These are phyloP conservation scores for Arenicola marina DNA, from an alignment of 2,888 invertebrate species.

Conservation along the genomic window DNA sequence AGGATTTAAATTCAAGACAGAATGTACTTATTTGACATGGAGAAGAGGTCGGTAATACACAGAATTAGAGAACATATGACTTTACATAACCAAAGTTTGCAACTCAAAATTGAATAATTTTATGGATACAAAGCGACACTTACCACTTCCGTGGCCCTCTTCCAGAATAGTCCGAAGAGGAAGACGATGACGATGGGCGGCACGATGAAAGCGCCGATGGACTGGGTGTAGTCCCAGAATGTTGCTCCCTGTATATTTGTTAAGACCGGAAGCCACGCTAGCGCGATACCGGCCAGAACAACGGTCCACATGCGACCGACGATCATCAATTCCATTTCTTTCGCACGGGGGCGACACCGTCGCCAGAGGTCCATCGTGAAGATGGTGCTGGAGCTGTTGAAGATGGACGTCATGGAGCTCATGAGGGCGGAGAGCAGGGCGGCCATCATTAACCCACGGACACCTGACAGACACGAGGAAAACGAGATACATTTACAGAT, in stretches of 20 bases:
- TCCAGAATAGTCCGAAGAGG: conserved; percentile 55
- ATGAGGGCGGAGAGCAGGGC: conserved; percentile 64
- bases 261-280: conserved; percentile 61
- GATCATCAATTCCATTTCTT: conserved; percentile 34
- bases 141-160: conserved; percentile 8
- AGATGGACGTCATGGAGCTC: conserved; percentile 63
- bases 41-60: too few relatives aligned
- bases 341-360: conserved; percentile 13
- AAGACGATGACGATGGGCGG: conserved; percentile 60
- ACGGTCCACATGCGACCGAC: conserved; percentile 51
- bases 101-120: too few relatives aligned
- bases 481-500: too few relatives aligned
- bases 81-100: too few relatives aligned
- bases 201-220: conserved; percentile 54
- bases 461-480: too few relatives aligned
- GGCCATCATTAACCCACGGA: conserved; percentile 53
- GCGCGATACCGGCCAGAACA: conserved; percentile 35
- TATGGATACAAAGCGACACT: too few relatives aligned
- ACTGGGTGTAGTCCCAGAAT: conserved; percentile 57
- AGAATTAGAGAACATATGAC: too few relatives aligned
- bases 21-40: too few relatives aligned
- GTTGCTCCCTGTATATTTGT: conserved; percentile 54
- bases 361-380: conserved; percentile 64
- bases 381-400: conserved; percentile 60
- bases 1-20: too few relatives aligned